Conservation (phyloP, 2,888 invertebrate genomes). For the Nasonovia ribisnigri region DNA sequence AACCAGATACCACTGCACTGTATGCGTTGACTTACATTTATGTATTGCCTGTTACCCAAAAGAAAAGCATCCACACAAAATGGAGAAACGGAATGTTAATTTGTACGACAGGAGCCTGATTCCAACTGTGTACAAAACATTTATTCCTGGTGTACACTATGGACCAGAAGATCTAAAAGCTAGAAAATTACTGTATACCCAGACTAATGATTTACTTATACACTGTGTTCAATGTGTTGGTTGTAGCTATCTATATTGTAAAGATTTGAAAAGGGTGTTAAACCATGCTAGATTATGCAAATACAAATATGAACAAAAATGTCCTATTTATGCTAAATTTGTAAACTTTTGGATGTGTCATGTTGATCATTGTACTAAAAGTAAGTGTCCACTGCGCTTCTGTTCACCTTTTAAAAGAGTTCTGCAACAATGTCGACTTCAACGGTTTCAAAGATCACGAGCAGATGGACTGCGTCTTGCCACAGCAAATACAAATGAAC, state of each 20-base stretch:
- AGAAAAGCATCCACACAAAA: slow-evolving; percentile 94
- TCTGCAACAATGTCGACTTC: too few relatives aligned
- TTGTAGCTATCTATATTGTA: slow-evolving; percentile 95
- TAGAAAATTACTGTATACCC: slow-evolving; percentile 88
- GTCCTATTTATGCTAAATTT: slow-evolving; percentile 98
- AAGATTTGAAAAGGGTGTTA: slow-evolving; percentile 99
- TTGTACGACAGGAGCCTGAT: too few relatives aligned
- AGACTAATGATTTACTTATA: slow-evolving; percentile 91
- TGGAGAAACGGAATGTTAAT: slow-evolving; percentile 97
- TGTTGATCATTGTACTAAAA: slow-evolving; percentile 94
- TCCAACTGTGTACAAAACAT: too few relatives aligned
- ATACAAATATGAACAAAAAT: slow-evolving; percentile 94
- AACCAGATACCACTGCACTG: slow-evolving; percentile 96
- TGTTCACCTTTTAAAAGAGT: too few relatives aligned
- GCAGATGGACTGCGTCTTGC: too few relatives aligned
- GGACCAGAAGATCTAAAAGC: slow-evolving; percentile 94
- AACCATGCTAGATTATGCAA: slow-evolving; percentile 97
- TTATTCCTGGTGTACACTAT: too few relatives aligned
- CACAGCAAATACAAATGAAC: slow-evolving; percentile 68
- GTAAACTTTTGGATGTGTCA: slow-evolving; percentile 94
- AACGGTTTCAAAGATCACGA: too few relatives aligned
- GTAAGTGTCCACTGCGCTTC: slow-evolving; percentile 98
- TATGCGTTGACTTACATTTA: slow-evolving; percentile 99
- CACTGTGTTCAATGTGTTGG: slow-evolving; percentile 98
- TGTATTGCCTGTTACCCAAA: slow-evolving; percentile 95